Evolutionary conservation across 2,888 invertebrate species (phyloP), one percentile per base, ranked within the genome.

Genomic region (Steromphala cineraria): DNA sequence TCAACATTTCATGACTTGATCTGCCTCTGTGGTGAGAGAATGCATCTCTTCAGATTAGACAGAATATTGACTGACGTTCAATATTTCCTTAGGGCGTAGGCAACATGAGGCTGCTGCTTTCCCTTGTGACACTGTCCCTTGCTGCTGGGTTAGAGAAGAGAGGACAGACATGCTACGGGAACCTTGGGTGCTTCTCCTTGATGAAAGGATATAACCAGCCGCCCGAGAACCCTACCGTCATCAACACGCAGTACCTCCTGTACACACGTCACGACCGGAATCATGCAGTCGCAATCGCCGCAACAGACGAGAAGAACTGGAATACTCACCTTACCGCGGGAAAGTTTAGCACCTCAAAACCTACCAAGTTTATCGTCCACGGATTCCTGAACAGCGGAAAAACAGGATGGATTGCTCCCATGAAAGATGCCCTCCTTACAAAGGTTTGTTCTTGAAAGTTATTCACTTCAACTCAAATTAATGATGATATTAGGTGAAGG

Each of bases 361-460:
- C 78, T 53, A 84, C 84, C 24, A 85, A 85, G 74, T 53, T 87
- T 67, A 78, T 87, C 52, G 67, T 82, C 13, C 89, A 89, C 46
- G 88, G 89, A 2, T 89, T 81, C 62, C 15, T 85, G 17, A 82
- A 87, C 77, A 83, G 36, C 19, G 86, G 82, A 21, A 46, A 75
- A 8, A 81, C 79, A 2, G 53, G 75, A 0, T 87, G 87, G 87
- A 19, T 87, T 3, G 21, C 52, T 0, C 21, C 53, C 15, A 80
- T 86, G 82, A 81, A 81, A 8, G 74, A 78, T 7, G 87, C 84
- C 28, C 83, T 88, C 0, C 80, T 88, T 5, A 84, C 83, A 24
- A 85, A 85, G 85, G 89, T 87, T 21, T 15, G 67, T 36, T 2
- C 36, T 36, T 36, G n/a, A n/a, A 36, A 4, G 36, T 36, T 36